Evolutionary conservation across 2,888 invertebrate species (phyloP), one percentile per base, ranked within the genome.

Genomic region (Phytoseiulus persimilis): DNA sequence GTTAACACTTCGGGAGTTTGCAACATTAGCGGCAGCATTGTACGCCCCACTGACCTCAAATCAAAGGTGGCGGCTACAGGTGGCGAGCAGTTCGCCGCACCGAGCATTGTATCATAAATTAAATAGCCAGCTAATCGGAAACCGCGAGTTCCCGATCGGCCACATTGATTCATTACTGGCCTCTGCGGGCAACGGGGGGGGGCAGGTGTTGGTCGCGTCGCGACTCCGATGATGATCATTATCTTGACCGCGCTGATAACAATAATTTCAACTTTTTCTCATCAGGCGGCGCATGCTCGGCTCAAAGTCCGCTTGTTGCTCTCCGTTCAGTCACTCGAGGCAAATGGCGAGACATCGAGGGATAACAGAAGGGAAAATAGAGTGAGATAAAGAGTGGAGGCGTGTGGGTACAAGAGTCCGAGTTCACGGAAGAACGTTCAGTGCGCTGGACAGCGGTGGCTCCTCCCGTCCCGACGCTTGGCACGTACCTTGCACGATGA

Each of bases 401-500:
- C 46, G 46, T 11, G 9, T 46, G 46, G n/a, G n/a, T n/a, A n/a
- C n/a, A n/a, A 39, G 9, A 39, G 3, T 39, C 9, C 39, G 5
- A 39, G 39, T 39, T 39, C 9, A 3, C 3, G 9, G 39, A 9
- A 39, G 39, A 39, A 39, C 9, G 39, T 9, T 39, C 9, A 39
- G 5, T 39, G 9, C 9, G 39, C 39, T n/a, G n/a, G 39, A 39
- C 9, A 39, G 3, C 39, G 39, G 39, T 9, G 39, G 39, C 5
- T 39, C 9, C 39, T 39, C 39, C 9, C 3, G 3, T 9, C 9
- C 39, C 65, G 65, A 65, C 9, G 9, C 18, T 23, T 65, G 11
- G 33, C 1, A 83, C 91, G 92, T 93, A 95, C 96, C 96, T 95
- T 97, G 97, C 91, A 97, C 95, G 91, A 97, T 97, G 95, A 97